phyloP scores from a whole-genome alignment of 2,888 invertebrate genomes.

The Agrotis exclamationis region DNA sequence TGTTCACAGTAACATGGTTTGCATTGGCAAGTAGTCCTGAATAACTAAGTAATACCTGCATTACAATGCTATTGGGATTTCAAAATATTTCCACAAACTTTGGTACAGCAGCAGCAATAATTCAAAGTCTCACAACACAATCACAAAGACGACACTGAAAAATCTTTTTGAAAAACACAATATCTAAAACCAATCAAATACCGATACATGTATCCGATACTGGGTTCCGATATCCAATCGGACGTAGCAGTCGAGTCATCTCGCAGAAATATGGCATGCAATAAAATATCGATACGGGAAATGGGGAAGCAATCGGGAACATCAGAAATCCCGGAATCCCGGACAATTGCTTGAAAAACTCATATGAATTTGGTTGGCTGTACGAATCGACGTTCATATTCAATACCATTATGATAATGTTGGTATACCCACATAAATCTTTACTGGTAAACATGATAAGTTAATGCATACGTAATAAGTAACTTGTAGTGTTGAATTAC shows the following conservation, averaged over 20 bases:
- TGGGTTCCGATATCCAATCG: slow-evolving; percentile 80
- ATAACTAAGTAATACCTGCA: too few species aligned
- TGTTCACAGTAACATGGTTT: too few species aligned
- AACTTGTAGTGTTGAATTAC: slow-evolving; percentile 50
- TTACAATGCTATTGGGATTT: too few species aligned
- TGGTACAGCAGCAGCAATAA: neutral
- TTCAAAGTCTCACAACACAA: neutral
- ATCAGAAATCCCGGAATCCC: slow-evolving; percentile 73
- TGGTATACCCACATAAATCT: slow-evolving; percentile 61
- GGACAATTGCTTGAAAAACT: slow-evolving; percentile 77
- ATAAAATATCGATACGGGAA: slow-evolving; percentile 87
- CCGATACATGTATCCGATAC: slow-evolving; percentile 74
- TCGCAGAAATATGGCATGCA: slow-evolving; percentile 85
- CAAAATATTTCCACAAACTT: too few species aligned
- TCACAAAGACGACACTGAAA: slow-evolving; percentile 19
- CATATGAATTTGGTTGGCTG: slow-evolving; percentile 68
- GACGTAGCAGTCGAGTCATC: slow-evolving; percentile 76
- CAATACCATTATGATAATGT: slow-evolving; percentile 71
- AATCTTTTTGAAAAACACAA: slow-evolving; percentile 51
- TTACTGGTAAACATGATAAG: slow-evolving; percentile 63
- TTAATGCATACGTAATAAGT: slow-evolving; percentile 59
- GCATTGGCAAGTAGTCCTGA: too few species aligned
- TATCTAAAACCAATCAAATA: slow-evolving; percentile 82
- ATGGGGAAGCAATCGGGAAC: slow-evolving; percentile 84
- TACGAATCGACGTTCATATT: slow-evolving; percentile 65